A percentile compares a stretch with the other conserved stretches of the same genome.
Conservation (phyloP, 2,888 invertebrate species). For the Aphodius sticticus region DNA sequence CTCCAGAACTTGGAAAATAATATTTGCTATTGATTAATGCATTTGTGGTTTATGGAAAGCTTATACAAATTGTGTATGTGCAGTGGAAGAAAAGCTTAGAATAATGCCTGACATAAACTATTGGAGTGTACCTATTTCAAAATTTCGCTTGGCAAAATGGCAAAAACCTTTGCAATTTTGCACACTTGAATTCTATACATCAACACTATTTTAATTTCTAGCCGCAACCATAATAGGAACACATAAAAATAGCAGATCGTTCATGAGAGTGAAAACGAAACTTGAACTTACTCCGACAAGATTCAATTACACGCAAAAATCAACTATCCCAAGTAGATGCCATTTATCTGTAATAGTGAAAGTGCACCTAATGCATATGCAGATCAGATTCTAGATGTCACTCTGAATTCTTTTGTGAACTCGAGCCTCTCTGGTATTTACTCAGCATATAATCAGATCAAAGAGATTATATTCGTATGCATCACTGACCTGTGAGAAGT, state of each 20-base stretch:
- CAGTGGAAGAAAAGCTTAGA: too few relatives aligned
- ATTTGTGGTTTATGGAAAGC: too few relatives aligned
- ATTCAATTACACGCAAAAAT: not conserved
- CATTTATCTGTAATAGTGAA: not conserved
- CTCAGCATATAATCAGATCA: not conserved
- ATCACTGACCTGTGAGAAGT: not conserved
- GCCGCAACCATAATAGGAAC: not conserved
- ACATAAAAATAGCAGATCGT: not conserved
- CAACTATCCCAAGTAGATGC: not conserved
- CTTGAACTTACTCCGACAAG: not conserved
- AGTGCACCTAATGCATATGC: not conserved
- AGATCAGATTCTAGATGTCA: slow-evolving; percentile 4
- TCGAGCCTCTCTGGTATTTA: not conserved
- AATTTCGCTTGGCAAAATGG: not conserved
- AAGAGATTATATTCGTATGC: not conserved
- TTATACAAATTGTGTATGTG: too few relatives aligned
- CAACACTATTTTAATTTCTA: not conserved
- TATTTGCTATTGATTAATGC: too few relatives aligned
- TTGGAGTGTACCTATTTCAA: too few relatives aligned
- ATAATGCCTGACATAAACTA: too few relatives aligned
- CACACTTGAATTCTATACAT: not conserved
- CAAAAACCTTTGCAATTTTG: not conserved
- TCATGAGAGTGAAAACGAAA: not conserved
- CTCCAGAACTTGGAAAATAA: too few relatives aligned
- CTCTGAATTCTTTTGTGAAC: not conserved